Conservation (phyloP, 2,888 invertebrate genomes). For the Habroteleia sp. region DNA sequence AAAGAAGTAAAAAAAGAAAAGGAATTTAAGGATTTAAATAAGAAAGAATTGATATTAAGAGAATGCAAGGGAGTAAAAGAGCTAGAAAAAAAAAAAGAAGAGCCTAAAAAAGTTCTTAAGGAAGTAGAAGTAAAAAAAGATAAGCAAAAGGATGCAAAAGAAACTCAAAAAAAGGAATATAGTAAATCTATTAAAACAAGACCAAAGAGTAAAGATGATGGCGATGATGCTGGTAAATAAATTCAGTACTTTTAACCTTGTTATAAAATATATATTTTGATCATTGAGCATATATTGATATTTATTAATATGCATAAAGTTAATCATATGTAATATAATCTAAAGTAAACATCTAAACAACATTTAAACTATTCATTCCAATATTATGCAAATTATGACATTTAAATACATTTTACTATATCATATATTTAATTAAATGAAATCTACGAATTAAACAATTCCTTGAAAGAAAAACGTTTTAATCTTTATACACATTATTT, state of each 20-base stretch:
- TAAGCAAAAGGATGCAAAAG: slow-evolving; percentile 76
- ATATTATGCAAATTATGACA: no score
- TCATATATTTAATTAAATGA: no score
- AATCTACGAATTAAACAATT: no score
- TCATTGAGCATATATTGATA: background rate
- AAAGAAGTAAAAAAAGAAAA: slow-evolving; percentile 78
- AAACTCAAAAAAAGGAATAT: slow-evolving; percentile 76
- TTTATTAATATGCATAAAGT: no score
- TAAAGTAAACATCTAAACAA: no score
- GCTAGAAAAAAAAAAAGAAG: slow-evolving; percentile 77
- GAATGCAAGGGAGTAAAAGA: slow-evolving; percentile 76
- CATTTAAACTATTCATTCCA: no score
- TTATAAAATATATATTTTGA: slow-evolving; percentile 2
- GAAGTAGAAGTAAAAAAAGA: slow-evolving; percentile 77
- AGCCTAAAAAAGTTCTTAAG: slow-evolving; percentile 75
- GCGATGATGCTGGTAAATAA: slow-evolving; percentile 74
- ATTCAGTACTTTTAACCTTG: no score
- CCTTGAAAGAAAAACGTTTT: no score
- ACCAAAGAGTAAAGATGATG: slow-evolving; percentile 78
- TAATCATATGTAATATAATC: no score
- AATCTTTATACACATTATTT: no score
- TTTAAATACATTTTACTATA: no score
- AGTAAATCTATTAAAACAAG: slow-evolving; percentile 76
- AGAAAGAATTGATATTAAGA: slow-evolving; percentile 73
- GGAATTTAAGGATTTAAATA: slow-evolving; percentile 74